These are phyloP conservation scores for Spheniscus mendiculus DNA, from an alignment of 2,113 vertebrate species.

Conservation along the genomic window DNA sequence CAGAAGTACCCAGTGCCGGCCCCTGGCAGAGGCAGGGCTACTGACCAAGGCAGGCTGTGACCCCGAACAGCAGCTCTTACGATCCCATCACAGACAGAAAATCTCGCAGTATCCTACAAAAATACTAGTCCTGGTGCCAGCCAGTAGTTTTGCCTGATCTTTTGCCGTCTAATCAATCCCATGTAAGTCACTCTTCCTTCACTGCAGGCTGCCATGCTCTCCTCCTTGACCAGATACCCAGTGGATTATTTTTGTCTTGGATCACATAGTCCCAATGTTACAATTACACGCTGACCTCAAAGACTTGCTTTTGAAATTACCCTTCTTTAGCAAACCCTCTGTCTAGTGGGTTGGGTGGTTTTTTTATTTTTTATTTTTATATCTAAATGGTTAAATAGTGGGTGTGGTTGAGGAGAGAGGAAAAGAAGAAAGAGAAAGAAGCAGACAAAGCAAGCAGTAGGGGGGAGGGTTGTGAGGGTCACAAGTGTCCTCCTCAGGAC, in stretches of 20 bases:
- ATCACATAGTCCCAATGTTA: slow-evolving; percentile 71
- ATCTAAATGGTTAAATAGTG: slow-evolving; percentile 79
- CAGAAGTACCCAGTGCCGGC: neutral
- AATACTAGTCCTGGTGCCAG: neutral
- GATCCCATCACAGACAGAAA: neutral
- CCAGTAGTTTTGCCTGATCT: neutral
- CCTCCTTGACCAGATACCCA: slow-evolving; percentile 72
- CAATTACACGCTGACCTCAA: slow-evolving; percentile 83
- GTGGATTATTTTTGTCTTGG: slow-evolving; percentile 79
- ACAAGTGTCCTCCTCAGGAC: neutral
- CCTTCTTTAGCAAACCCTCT: slow-evolving; percentile 80
- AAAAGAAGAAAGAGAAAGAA: slow-evolving; percentile 52
- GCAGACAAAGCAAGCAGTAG: slow-evolving; percentile 40
- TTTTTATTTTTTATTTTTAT: slow-evolving; percentile 74
- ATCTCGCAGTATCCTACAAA: neutral
- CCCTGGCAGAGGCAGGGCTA: neutral
- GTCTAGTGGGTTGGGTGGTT: slow-evolving; percentile 78
- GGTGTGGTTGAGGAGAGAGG: slow-evolving; percentile 66
- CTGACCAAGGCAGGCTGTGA: neutral
- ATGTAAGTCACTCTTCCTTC: slow-evolving; percentile 32
- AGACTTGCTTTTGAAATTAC: slow-evolving; percentile 80
- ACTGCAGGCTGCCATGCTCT: slow-evolving; percentile 40
- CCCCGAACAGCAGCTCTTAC: neutral
- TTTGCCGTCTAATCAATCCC: slow-evolving; percentile 5
- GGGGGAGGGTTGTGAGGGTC: neutral